A percentile compares a stretch with the other conserved stretches of the same genome.
Evolutionary conservation across 1,140 invertebrate species (phyloP).

Genomic region (Cydia strobilella): DNA sequence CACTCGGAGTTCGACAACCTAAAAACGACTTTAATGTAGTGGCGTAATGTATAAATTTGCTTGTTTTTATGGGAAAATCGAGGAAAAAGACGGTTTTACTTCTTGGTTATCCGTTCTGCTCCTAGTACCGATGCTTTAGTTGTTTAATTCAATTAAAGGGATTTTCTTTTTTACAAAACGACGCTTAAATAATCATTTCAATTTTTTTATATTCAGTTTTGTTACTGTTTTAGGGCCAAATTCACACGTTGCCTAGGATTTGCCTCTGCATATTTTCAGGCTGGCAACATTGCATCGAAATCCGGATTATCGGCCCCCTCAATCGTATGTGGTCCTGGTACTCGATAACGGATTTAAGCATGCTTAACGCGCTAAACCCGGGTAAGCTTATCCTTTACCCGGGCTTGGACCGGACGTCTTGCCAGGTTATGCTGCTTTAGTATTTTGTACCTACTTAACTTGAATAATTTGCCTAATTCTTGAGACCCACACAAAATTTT

Average conservation of each 20-base stretch:
- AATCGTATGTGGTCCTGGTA: slow-evolving; percentile 61
- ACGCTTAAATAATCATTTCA: background rate
- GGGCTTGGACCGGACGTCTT: slow-evolving; percentile 23
- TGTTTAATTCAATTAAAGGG: background rate
- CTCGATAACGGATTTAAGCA: slow-evolving; percentile 70
- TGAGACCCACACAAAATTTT: background rate
- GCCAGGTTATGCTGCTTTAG: slow-evolving; percentile 18
- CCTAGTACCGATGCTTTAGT: slow-evolving; percentile 30
- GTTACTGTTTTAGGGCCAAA: background rate
- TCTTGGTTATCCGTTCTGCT: slow-evolving; percentile 9
- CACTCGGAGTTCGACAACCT: background rate
- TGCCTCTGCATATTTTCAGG: background rate
- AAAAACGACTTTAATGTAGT: background rate
- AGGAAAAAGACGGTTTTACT: background rate
- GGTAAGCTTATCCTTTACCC: slow-evolving; percentile 36
- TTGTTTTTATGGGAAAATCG: background rate
- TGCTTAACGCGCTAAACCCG: slow-evolving; percentile 64
- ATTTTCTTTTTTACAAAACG: background rate
- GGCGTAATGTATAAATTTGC: background rate
- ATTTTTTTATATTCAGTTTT: background rate
- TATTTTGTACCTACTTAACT: slow-evolving; percentile 30
- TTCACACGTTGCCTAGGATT: background rate
- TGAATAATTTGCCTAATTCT: slow-evolving; percentile 28
- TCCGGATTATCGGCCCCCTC: slow-evolving; percentile 54
- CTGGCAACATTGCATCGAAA: slow-evolving; percentile 31